Evolutionary conservation across 2,797 vertebrate species (phyloP), one percentile per base, ranked within the genome.

Genomic region (Hemibagrus guttatus): DNA sequence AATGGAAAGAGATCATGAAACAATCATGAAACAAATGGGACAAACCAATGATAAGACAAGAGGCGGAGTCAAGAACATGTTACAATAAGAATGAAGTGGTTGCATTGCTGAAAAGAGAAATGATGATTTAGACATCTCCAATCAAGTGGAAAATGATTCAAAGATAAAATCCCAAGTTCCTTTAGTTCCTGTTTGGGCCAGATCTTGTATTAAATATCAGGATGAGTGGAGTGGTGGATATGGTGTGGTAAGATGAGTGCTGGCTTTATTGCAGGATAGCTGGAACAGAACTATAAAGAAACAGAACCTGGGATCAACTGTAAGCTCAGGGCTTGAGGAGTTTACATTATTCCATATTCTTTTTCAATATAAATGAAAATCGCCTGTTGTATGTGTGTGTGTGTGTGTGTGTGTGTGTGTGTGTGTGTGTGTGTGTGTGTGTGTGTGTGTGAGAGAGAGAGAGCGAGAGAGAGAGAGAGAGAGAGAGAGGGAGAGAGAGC

Each of bases 361-460:
- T 96, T 99, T 99, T 98, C 58, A 98, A 99, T 99, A 98, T 99
- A 98, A 98, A 99, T 99, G 98, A 98, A 99, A 99, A 99, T 98
- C 97, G 98, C 96, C 91, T 87, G 69, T 94, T 95, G 94, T 95
- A 95, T 97, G 95, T 96, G 96, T 95, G 13, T 68, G 64, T 35
- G 14, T 68, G 31, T 69, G 14, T 35, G 66, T 71, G 31, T 69
- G 31, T 69, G 66, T 69, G 28, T 49, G 12, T 49, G 19, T 49
- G 39, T 75, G 28, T 79, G 19, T 28, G 46, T 46, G 46, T 46
- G 46, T 46, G 46, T 46, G 46, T 46, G 46, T 46, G 42, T 46
- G 42, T 46, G 42, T 46, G 42, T 46, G 42, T 46, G 42, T 46
- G 42, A 46, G 42, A 46, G 42, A 46, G 42, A 46, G 42, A 46